Evolutionary conservation across 2,888 invertebrate species (phyloP).

Genomic region (Plusia festucae): DNA sequence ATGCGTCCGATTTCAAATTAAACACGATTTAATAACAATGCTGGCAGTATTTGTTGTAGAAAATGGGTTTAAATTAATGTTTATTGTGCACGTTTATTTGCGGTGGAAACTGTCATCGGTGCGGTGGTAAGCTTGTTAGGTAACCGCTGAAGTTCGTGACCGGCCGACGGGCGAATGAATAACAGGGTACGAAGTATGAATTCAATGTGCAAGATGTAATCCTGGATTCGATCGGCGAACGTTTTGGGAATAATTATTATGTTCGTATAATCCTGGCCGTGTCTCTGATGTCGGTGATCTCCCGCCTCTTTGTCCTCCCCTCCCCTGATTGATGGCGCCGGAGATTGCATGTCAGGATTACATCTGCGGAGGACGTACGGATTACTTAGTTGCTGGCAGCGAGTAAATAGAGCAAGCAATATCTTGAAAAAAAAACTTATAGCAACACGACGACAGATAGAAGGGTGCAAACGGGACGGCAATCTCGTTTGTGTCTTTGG

Average conservation of each 20-base stretch:
- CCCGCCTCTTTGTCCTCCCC: conserved; percentile 49
- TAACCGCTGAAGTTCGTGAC: conserved; percentile 52
- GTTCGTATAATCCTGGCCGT: conserved; percentile 64
- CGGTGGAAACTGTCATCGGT: conserved; percentile 30
- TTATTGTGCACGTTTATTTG: conserved; percentile 50
- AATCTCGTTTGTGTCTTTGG: conserved; percentile 61
- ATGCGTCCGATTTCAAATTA: conserved; percentile 37
- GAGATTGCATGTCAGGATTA: conserved; percentile 88
- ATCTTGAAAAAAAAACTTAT: conserved; percentile 70
- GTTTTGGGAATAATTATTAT: conserved; percentile 70
- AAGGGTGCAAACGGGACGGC: conserved; percentile 55
- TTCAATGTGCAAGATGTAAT: conserved; percentile 61
- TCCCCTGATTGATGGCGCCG: conserved; percentile 83
- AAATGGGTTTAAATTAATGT: conserved; percentile 50
- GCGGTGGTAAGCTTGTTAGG: conserved; percentile 41
- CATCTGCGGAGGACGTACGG: conserved; percentile 85
- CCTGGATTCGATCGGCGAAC: conserved; percentile 60
- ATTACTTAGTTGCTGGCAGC: conserved; percentile 82
- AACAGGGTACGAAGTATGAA: conserved; percentile 50
- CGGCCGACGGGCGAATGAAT: conserved; percentile 37
- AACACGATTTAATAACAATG: conserved; percentile 37
- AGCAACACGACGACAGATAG: conserved; percentile 59
- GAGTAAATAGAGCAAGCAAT: conserved; percentile 77
- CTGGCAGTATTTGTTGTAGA: conserved; percentile 36
- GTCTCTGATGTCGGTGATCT: conserved; percentile 55